Base-by-base conservation (phyloP, 1,140 invertebrate species). In the Heliconius hewitsoni region DNA sequence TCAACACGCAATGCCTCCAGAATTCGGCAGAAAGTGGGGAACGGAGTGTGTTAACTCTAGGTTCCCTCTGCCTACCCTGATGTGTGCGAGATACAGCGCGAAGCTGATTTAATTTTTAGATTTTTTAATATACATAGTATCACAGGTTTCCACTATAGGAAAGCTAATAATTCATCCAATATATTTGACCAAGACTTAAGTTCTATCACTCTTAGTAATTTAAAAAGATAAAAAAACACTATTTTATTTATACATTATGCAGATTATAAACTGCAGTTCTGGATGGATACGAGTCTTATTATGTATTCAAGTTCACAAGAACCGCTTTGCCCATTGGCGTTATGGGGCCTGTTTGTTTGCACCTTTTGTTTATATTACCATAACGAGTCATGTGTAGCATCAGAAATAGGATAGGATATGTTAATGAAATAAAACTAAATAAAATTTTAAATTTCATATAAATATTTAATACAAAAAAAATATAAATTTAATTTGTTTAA, bases 281-380 rank as follows among this genome's bases (percentile, higher is more conserved):
- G 23, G 60, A 66, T 66, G 60, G 23, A 66, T 66, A 9, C 11
- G 13, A 27, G 23, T 16, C 60, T 66, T 57, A 66, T 76, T 66
- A 76, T 19, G 74, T 50, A 76, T 70, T 70, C 74, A 71, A 76
- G 57, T 46, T 76, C 60, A 76, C 13, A 76, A 46, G 74, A n/a
- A 76, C 39, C 74, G 74, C 74, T 76, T 46, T 42, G 27, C n/a
- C 39, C 46, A 70, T 71, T 30, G 74, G 19, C 74, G 60, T 60
- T 70, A 34, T 71, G 66, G 11, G 16, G 60, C 37, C 18, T 66
- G 57, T 70, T 60, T 66, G 27, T 66, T 16, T 66, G 60, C 60
- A 66, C 60, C 60, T 66, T 66, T 66, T 66, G 60, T 66, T 66
- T 30, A 66, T 66, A 66, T 66, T 66, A 66, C 60, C 60, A 66